Evolutionary conservation across 2,888 invertebrate species (phyloP).

Genomic region (Chloroclysta siterata): DNA sequence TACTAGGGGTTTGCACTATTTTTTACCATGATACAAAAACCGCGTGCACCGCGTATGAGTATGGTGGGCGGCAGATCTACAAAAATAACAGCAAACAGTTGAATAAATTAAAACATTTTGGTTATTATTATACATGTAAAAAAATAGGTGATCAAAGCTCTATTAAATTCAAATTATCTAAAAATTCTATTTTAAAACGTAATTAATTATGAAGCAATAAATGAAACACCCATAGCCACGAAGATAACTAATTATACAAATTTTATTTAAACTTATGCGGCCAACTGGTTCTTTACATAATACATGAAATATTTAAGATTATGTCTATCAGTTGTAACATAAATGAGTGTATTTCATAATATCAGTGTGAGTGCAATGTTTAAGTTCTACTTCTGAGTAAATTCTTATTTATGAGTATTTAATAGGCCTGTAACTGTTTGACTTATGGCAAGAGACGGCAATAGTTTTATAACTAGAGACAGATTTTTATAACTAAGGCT

Average conservation of each 20-base stretch:
- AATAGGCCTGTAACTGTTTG: no score
- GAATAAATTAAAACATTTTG: no score
- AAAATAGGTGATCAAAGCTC: background rate
- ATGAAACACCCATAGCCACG: background rate
- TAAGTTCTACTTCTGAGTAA: slow-evolving; percentile 40
- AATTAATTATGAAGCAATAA: slow-evolving; percentile 9
- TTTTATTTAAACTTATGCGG: slow-evolving; percentile 13
- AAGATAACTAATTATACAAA: slow-evolving; percentile 9
- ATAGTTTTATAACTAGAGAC: no score
- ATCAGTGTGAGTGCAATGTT: slow-evolving; percentile 7
- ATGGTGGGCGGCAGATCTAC: no score
- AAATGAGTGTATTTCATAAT: slow-evolving; percentile 12
- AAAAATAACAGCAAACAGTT: no score
- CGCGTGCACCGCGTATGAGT: no score
- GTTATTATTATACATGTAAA: no score
- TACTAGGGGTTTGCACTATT: no score
- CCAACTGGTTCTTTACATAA: slow-evolving; percentile 11
- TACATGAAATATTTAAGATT: slow-evolving; percentile 12
- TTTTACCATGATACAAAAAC: no score
- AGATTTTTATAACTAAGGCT: no score
- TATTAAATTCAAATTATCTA: background rate
- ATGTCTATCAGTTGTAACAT: slow-evolving; percentile 3
- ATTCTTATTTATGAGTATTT: no score
- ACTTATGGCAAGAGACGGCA: no score
- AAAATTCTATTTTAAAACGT: background rate